Evolutionary conservation across 1,140 invertebrate genomes (phyloP), one percentile per base, ranked within the genome.

Genomic region (Limonius californicus): DNA sequence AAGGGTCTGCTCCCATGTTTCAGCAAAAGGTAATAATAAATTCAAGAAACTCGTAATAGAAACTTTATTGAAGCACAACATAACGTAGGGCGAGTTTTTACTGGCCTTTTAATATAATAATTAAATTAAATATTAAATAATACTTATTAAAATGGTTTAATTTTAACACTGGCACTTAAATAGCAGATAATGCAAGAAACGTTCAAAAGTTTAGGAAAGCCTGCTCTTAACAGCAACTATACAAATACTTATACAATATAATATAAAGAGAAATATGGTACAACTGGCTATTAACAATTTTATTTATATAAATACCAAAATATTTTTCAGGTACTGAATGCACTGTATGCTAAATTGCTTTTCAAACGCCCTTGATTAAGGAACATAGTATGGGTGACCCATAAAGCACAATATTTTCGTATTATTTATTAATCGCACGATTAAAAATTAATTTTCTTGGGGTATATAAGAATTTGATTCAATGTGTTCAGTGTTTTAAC

Each of bases 101-200:
- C 15, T 6, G 45, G 6, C 45, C 4, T 50, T 50, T 50, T 19
- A 50, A 18, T 18, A 50, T 3, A 50, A 12, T 21, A 50, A 19
- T 50, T 50, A n/a, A n/a, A n/a, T n/a, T n/a, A 50, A 50, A 50
- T 50, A 50, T 39, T 39, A 50, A 50, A 50, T 50, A 50, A 50
- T 50, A 50, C 45, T 39, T 14, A 27, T 9, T 27, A 27, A 27
- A 27, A 4, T 27, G 8, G 35, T 39, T 50, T 19, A 11, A 50
- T 18, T 50, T 50, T 18, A 50, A 50, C 7, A 50, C 45, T 50
- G 45, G 45, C 45, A 50, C 45, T 50, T 50, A 12, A 6, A 27
- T 9, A 39, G 35, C 35, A 39, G 9, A 39, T 39, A 39, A 39
- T 6, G n/a, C 2, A 14, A 39, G 27, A 32, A 32, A 32, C 27